These are phyloP conservation scores for Troides aeacus DNA, from an alignment of 2,888 invertebrate species.

Conservation along the genomic window DNA sequence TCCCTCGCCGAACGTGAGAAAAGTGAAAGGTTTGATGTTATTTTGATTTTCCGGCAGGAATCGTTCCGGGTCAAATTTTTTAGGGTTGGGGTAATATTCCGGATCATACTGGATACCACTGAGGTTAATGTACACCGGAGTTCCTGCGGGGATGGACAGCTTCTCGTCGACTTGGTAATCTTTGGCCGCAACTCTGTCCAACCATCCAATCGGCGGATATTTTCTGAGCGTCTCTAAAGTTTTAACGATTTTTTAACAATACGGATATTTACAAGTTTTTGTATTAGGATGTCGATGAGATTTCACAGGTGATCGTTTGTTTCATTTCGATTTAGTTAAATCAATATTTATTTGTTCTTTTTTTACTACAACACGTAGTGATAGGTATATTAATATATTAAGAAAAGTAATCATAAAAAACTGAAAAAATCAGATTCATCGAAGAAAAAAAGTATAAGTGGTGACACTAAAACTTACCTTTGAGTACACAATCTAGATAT, in stretches of 20 bases:
- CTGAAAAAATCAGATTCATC: no score
- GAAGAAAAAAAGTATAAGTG: no score
- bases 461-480: constrained; percentile 33
- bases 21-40: constrained; percentile 52
- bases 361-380: no score
- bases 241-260: background rate
- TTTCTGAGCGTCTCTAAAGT: constrained; percentile 38
- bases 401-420: no score
- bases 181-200: constrained; percentile 35
- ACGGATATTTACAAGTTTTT: background rate
- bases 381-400: no score
- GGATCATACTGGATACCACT: constrained; percentile 59
- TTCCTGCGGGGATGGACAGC: constrained; percentile 38
- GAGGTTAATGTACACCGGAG: constrained; percentile 48
- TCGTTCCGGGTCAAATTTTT: constrained; percentile 75
- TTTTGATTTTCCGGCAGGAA: constrained; percentile 78
- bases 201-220: constrained; percentile 41
- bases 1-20: constrained; percentile 79
- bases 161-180: constrained; percentile 40
- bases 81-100: constrained; percentile 73
- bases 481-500: constrained; percentile 38
- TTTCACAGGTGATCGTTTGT: background rate
- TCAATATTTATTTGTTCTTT: no score
- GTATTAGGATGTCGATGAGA: constrained; percentile 1
- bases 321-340: background rate